phyloP scores from a whole-genome alignment of 2,797 vertebrate species.

The Parambassis ranga region DNA sequence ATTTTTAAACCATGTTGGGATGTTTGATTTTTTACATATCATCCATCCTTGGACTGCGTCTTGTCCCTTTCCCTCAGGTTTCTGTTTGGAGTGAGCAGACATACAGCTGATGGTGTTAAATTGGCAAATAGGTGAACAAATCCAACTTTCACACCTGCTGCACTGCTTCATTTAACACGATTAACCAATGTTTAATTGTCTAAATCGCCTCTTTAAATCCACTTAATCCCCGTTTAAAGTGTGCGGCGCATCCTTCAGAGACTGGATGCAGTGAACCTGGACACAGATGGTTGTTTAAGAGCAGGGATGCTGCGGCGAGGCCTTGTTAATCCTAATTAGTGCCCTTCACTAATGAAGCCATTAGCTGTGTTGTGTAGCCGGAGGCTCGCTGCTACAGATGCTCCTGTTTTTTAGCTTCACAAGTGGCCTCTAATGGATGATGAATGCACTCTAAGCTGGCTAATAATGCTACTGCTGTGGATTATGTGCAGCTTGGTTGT shows the following conservation, averaged over 20 bases:
- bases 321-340: slow-evolving; percentile 74
- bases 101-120: no score
- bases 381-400: slow-evolving; percentile 17
- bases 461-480: not conserved
- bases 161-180: not conserved
- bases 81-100: no score
- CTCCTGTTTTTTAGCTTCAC: slow-evolving; percentile 32
- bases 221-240: no score
- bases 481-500: not conserved
- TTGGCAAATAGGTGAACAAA: no score
- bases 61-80: no score
- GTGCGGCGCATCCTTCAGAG: no score
- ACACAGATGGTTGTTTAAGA: slow-evolving; percentile 37
- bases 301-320: slow-evolving; percentile 27
- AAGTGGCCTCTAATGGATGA: slow-evolving; percentile 1
- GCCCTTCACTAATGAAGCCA: slow-evolving; percentile 59
- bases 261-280: not conserved
- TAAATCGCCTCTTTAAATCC: no score
- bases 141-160: no score
- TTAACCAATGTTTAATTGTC: no score
- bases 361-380: slow-evolving; percentile 48
- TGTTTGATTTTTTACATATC: no score
- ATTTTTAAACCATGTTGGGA: no score
- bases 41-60: no score
- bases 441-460: slow-evolving; percentile 7